phyloP scores from a whole-genome alignment of 1,140 invertebrate genomes.

The Diachasmimorpha longicaudata region DNA sequence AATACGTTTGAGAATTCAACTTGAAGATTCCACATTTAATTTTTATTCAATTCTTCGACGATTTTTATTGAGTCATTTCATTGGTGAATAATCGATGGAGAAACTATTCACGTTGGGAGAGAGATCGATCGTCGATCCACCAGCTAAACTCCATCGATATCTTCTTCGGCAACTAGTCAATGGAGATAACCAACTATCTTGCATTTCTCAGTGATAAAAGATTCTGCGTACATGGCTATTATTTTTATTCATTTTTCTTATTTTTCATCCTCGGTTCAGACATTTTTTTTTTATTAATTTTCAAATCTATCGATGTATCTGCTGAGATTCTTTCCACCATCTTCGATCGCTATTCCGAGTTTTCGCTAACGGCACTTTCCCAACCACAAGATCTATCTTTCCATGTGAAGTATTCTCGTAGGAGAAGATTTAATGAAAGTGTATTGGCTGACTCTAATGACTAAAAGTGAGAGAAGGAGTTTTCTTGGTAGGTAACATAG shows the following conservation, averaged over 20 bases:
- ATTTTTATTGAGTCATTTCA: not conserved
- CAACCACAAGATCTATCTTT: not conserved
- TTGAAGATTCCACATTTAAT: slow-evolving; percentile 3
- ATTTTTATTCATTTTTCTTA: not conserved
- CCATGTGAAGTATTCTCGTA: no score
- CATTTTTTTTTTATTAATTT: not conserved
- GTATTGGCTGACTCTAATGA: not conserved
- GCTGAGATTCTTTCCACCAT: slow-evolving; percentile 12
- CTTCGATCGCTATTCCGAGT: slow-evolving; percentile 20
- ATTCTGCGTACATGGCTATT: not conserved
- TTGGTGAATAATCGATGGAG: not conserved
- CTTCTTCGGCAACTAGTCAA: slow-evolving; percentile 16
- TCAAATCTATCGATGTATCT: not conserved
- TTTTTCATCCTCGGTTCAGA: not conserved
- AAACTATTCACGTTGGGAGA: not conserved
- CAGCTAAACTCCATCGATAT: slow-evolving; percentile 22
- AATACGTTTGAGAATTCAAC: not conserved
- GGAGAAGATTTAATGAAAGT: not conserved
- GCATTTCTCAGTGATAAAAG: slow-evolving; percentile 20
- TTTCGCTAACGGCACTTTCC: slow-evolving; percentile 23
- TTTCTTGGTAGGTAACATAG: not conserved
- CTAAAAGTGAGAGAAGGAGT: not conserved
- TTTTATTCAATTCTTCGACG: slow-evolving; percentile 8
- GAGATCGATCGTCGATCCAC: slow-evolving; percentile 19
- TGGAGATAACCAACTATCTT: slow-evolving; percentile 21